A percentile compares a stretch with the other conserved stretches of the same genome.
Evolutionary conservation across 2,888 invertebrate genomes (phyloP).

Genomic region (Augochlorella aurata): DNA sequence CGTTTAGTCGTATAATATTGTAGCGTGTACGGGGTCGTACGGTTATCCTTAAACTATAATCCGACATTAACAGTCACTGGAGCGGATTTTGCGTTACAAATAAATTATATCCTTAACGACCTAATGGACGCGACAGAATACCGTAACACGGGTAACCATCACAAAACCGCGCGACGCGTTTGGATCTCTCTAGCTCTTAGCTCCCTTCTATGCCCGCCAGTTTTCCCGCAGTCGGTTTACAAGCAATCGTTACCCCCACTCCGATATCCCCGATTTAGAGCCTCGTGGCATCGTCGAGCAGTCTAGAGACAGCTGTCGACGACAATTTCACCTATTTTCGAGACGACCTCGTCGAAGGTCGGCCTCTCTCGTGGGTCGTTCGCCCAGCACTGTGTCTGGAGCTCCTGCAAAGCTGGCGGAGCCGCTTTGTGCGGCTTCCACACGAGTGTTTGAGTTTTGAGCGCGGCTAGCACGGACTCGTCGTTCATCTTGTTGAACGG

Average conservation of each 20-base stretch:
- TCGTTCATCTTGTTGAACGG: constrained; percentile 90
- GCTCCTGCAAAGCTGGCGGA: constrained; percentile 85
- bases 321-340: constrained; percentile 83
- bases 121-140: constrained; percentile 75
- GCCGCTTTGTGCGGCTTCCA: constrained; percentile 87
- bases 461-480: constrained; percentile 87
- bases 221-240: constrained; percentile 8
- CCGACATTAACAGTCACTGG: constrained; percentile 57
- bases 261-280: constrained; percentile 58
- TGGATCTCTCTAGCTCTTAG: background rate
- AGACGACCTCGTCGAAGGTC: constrained; percentile 85
- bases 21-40: constrained; percentile 61
- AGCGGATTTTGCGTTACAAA: constrained; percentile 69
- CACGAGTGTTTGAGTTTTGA: constrained; percentile 86
- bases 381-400: constrained; percentile 87
- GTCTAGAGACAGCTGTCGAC: constrained; percentile 75
- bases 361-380: constrained; percentile 87
- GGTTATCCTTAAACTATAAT: constrained; percentile 43
- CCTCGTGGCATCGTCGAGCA: constrained; percentile 46
- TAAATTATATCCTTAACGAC: constrained; percentile 73
- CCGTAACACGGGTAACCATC: constrained; percentile 65
- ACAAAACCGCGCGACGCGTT: constrained; percentile 14
- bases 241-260: constrained; percentile 53
- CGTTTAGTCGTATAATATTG: constrained; percentile 64
- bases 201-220: background rate